Percentiles rank a stretch among this genome's conserved stretches.
These are phyloP conservation scores for Dinocampus coccinellae DNA, from an alignment of 2,888 invertebrate genomes.

Conservation along the genomic window DNA sequence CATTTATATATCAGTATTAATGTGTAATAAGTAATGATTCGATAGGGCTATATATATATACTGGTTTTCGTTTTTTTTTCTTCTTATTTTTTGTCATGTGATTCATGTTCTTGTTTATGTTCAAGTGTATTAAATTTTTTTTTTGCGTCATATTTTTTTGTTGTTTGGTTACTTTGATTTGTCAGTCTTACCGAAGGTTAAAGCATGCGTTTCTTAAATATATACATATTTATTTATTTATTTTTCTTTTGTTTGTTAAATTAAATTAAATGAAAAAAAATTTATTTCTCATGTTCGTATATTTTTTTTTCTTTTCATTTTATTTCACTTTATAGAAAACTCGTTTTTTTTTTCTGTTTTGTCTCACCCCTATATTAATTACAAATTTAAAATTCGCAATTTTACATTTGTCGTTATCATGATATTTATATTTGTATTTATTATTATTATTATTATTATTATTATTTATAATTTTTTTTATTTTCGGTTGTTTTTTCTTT, in stretches of 20 bases:
- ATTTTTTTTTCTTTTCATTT: slow-evolving; percentile 3
- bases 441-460: too few relatives aligned
- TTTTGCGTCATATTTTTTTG: slow-evolving; percentile 17
- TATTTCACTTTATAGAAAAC: background rate
- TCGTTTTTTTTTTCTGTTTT: background rate
- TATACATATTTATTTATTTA: slow-evolving; percentile 23
- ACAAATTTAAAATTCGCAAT: background rate
- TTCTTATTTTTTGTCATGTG: background rate
- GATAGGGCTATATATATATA: background rate
- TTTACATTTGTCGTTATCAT: too few relatives aligned
- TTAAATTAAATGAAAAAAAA: slow-evolving; percentile 1
- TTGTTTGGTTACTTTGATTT: slow-evolving; percentile 53
- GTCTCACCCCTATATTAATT: background rate
- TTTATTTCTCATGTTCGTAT: background rate
- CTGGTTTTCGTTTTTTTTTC: background rate
- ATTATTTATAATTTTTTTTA: too few relatives aligned
- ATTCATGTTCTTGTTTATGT: background rate
- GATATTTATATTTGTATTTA: too few relatives aligned
- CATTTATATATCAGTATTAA: background rate
- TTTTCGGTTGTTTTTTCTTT: background rate
- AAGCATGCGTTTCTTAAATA: slow-evolving; percentile 43
- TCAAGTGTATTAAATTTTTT: slow-evolving; percentile 21
- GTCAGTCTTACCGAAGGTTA: slow-evolving; percentile 57
- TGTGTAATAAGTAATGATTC: slow-evolving; percentile 7
- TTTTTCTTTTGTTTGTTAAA: background rate